These are phyloP conservation scores for Microctenopoma stevenorrisi DNA, from an alignment of 2,797 vertebrate genomes.

Conservation along the genomic window DNA sequence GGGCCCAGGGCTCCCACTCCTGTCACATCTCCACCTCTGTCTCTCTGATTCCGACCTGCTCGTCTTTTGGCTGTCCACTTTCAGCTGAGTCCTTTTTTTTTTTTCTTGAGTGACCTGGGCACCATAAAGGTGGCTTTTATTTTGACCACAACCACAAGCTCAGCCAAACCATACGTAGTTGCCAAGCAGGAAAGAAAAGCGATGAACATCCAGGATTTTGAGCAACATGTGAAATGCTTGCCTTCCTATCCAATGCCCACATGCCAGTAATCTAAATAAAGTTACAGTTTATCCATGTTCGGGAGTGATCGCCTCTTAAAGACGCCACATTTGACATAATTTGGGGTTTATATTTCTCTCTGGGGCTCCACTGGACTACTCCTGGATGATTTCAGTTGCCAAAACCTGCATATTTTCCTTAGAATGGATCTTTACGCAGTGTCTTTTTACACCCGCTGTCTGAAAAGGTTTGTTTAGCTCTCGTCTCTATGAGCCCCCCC, in stretches of 20 bases:
- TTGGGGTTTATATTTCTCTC: too few species aligned
- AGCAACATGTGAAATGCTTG: neutral
- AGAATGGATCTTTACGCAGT: too few species aligned
- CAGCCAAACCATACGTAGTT: neutral
- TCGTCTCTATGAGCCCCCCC: too few species aligned
- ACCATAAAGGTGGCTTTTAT: neutral
- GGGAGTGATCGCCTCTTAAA: neutral
- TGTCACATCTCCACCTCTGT: constrained; percentile 43
- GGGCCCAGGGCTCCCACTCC: constrained; percentile 14
- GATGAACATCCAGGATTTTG: neutral
- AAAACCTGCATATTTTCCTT: too few species aligned
- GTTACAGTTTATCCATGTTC: neutral
- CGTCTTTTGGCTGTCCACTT: constrained; percentile 8
- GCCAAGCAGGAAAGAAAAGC: neutral
- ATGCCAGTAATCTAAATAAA: neutral
- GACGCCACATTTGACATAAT: too few species aligned
- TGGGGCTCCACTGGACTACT: too few species aligned
- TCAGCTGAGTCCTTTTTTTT: neutral
- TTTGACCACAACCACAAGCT: neutral
- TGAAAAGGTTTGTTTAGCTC: too few species aligned
- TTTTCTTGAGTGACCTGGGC: neutral
- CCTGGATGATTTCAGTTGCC: too few species aligned
- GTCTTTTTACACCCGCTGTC: too few species aligned
- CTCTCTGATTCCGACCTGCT: constrained; percentile 1
- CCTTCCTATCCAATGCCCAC: neutral